Percentiles rank a stretch among this genome's conserved stretches.
These are phyloP conservation scores for Parapsyche elsis DNA, from an alignment of 1,140 invertebrate species.

Conservation along the genomic window DNA sequence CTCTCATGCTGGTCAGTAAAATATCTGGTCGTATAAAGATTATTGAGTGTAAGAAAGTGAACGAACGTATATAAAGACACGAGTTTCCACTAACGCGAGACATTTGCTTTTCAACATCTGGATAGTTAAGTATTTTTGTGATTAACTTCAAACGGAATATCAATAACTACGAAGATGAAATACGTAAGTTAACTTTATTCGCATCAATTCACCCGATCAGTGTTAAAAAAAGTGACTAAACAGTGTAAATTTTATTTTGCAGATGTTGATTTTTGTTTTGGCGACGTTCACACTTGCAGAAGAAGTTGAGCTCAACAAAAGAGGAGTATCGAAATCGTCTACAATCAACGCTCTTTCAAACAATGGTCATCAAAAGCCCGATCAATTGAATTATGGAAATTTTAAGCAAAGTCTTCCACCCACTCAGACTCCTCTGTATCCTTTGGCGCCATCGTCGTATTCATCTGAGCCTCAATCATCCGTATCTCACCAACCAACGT, in stretches of 20 bases:
- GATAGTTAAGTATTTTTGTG: constrained; percentile 2
- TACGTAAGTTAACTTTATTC: neutral
- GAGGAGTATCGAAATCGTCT: constrained; percentile 39
- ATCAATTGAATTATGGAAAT: constrained; percentile 28
- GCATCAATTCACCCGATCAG: neutral
- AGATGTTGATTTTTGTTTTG: constrained; percentile 36
- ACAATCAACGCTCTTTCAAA: constrained; percentile 41
- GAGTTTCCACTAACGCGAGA: constrained; percentile 23
- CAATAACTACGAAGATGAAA: constrained; percentile 16
- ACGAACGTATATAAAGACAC: constrained; percentile 39
- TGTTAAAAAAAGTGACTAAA: neutral
- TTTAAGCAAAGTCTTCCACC: constrained; percentile 12
- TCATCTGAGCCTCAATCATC: neutral
- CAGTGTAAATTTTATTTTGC: neutral
- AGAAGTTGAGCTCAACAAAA: constrained; percentile 46
- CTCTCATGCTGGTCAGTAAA: constrained; percentile 32
- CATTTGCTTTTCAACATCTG: constrained; percentile 35
- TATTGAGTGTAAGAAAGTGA: constrained; percentile 40
- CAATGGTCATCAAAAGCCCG: constrained; percentile 52
- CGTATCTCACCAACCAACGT: constrained; percentile 29
- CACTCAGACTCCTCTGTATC: constrained; percentile 45
- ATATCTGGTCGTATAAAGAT: constrained; percentile 32
- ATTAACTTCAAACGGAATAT: neutral
- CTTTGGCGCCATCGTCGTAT: constrained; percentile 41
- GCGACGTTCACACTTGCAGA: constrained; percentile 38